Base-by-base conservation (phyloP, 2,797 vertebrate genomes). In the Chanos chanos region DNA sequence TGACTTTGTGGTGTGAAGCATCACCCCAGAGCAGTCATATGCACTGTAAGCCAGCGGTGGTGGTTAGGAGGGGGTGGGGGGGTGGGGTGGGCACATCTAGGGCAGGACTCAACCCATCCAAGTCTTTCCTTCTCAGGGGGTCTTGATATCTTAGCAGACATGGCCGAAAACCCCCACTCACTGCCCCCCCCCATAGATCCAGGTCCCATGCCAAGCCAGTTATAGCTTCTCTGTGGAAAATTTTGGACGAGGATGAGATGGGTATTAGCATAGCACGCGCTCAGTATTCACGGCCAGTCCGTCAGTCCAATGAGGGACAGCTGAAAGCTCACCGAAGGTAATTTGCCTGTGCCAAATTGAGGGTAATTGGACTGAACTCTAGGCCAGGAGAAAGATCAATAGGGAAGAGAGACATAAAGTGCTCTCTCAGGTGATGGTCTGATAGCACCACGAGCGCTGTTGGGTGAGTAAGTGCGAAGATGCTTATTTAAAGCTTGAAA, bases 261-360 rank as follows among this genome's bases (percentile, higher is more conserved):
- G 43, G 37, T 53, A 60, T 73, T 59, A 73, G 51, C 50, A 70
- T 53, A 52, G 57, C n/a, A 33, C 56, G 54, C 24, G 4, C 22
- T 56, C 44, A 52, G 61, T 61, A 64, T 58, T 67, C 36, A 22
- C 18, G 21, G 39, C 22, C 36, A 34, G 43, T 61, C 31, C 52
- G 49, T 68, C 44, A 45, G 40, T 72, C 53, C 68, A 53, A 28
- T 31, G 31, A 10, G 22, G 33, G 18, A 68, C 50, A 63, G 45
- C 44, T 53, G 39, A 59, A 69, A 39, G 51, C 54, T 55, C 33
- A 56, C 19, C 18, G n/a, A 47, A 55, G 64, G 30, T 70, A 30
- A 71, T 77, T 71, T 69, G 59, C 28, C 44, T 66, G 45, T 61
- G 61, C 68, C 64, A 61, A 66, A 30, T 25, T 40, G 45, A 70